A percentile compares a stretch with the other conserved stretches of the same genome.
These are phyloP conservation scores for Drosophila villosipedis DNA, from an alignment of 2,888 invertebrate species.

Conservation along the genomic window DNA sequence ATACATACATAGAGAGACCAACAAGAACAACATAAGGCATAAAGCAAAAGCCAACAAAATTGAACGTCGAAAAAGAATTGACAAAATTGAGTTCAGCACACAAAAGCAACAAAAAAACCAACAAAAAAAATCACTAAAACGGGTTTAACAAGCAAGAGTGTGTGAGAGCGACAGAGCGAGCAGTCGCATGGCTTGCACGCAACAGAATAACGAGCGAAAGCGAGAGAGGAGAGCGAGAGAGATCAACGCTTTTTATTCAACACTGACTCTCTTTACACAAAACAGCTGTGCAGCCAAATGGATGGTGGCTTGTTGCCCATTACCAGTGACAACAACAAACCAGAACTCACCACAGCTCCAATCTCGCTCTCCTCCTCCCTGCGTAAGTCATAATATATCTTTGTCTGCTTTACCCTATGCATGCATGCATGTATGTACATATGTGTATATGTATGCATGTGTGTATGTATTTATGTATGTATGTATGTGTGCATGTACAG, in stretches of 20 bases:
- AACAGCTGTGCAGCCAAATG: slow-evolving; percentile 56
- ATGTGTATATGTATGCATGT: neutral
- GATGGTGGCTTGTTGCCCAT: slow-evolving; percentile 12
- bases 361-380: slow-evolving; percentile 22
- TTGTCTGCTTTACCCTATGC: slow-evolving; percentile 44
- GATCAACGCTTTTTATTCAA: slow-evolving; percentile 37
- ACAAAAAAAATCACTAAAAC: slow-evolving; percentile 39
- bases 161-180: slow-evolving; percentile 24
- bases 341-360: slow-evolving; percentile 46
- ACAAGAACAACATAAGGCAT: slow-evolving; percentile 39
- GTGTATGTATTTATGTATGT: slow-evolving; percentile 8
- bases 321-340: neutral
- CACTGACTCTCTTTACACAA: slow-evolving; percentile 22
- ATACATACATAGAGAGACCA: slow-evolving; percentile 39
- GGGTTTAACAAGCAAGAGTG: slow-evolving; percentile 43
- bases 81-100: slow-evolving; percentile 72
- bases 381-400: slow-evolving; percentile 42
- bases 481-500: neutral
- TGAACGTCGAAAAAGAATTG: slow-evolving; percentile 69
- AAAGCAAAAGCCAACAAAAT: slow-evolving; percentile 63
- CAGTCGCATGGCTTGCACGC: slow-evolving; percentile 18
- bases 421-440: neutral
- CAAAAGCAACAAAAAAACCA: slow-evolving; percentile 2
- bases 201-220: slow-evolving; percentile 7
- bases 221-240: slow-evolving; percentile 21